A percentile compares a stretch with the other conserved stretches of the same genome.
Evolutionary conservation across 2,113 vertebrate genomes (phyloP).

Genomic region (Heterocephalus glaber): DNA sequence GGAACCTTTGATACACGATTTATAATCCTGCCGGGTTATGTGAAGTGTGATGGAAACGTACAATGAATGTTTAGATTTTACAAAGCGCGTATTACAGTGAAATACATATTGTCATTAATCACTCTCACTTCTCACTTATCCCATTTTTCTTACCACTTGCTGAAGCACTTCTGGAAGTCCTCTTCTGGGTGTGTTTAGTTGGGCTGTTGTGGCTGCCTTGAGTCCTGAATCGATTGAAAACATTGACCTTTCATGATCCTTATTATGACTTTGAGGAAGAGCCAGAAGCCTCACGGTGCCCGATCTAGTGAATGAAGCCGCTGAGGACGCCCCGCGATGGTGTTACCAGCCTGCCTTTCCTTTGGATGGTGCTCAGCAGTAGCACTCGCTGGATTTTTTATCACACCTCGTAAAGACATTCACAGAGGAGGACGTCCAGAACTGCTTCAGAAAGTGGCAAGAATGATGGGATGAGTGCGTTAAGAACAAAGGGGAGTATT

Average conservation of each 20-base stretch:
- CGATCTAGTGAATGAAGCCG: background rate
- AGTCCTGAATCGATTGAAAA: background rate
- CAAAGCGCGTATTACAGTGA: background rate
- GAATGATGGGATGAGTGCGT: background rate
- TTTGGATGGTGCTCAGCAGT: background rate
- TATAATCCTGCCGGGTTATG: rapidly evolving
- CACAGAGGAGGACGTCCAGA: background rate
- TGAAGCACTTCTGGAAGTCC: background rate
- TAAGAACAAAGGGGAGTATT: background rate
- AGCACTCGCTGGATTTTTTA: background rate
- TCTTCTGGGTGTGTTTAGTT: background rate
- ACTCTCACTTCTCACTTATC: background rate
- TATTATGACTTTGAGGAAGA: background rate
- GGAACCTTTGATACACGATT: rapidly evolving
- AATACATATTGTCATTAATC: background rate
- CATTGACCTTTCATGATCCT: background rate
- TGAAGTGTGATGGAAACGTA: background rate
- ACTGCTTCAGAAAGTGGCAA: background rate
- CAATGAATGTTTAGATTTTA: background rate
- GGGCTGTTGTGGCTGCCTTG: background rate
- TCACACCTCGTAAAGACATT: background rate
- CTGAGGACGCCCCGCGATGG: background rate
- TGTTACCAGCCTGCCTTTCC: background rate
- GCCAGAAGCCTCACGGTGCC: background rate
- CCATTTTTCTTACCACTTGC: too few relatives aligned